Evolutionary conservation across 64 coral and sea anemone genomes (phyloP).

Genomic region (Porites australiensis): DNA sequence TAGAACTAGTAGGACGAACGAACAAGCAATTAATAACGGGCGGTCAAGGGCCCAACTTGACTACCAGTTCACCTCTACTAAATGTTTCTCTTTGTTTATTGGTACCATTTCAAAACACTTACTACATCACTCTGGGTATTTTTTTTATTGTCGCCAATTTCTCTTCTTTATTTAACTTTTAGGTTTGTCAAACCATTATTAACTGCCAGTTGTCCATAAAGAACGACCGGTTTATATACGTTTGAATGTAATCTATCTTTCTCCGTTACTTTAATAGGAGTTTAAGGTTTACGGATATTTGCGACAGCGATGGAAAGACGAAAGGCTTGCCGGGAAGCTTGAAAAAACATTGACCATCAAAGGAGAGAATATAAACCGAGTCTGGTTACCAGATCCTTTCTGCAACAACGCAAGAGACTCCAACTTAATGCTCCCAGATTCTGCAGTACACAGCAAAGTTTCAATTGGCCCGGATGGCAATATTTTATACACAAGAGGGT

Average conservation of each 20-base stretch:
- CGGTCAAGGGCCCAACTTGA: too few species aligned
- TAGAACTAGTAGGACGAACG: too few species aligned
- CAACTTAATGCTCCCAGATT: conserved; percentile 64
- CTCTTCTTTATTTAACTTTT: too few species aligned
- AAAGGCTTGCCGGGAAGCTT: conserved; percentile 28
- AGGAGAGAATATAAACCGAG: conserved; percentile 56
- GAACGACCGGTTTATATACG: too few species aligned
- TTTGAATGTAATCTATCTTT: not conserved
- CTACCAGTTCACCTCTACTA: too few species aligned
- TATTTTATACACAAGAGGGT: conserved; percentile 36
- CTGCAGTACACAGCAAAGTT: conserved; percentile 68
- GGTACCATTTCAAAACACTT: too few species aligned
- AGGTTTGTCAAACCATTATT: too few species aligned
- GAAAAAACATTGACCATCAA: conserved; percentile 48
- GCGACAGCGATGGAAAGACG: conserved; percentile 64
- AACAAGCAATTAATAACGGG: too few species aligned
- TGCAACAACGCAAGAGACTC: conserved; percentile 70
- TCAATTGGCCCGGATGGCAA: conserved; percentile 30
- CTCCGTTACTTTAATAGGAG: conserved; percentile 33
- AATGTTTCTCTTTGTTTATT: too few species aligned
- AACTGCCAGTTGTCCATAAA: too few species aligned
- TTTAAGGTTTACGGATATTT: conserved; percentile 67
- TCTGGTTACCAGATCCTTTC: conserved; percentile 73
- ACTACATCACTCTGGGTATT: too few species aligned
- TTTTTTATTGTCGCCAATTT: too few species aligned